Evolutionary conservation across 2,113 vertebrate species (phyloP).

Genomic region (Gnathonemus longibarbis): DNA sequence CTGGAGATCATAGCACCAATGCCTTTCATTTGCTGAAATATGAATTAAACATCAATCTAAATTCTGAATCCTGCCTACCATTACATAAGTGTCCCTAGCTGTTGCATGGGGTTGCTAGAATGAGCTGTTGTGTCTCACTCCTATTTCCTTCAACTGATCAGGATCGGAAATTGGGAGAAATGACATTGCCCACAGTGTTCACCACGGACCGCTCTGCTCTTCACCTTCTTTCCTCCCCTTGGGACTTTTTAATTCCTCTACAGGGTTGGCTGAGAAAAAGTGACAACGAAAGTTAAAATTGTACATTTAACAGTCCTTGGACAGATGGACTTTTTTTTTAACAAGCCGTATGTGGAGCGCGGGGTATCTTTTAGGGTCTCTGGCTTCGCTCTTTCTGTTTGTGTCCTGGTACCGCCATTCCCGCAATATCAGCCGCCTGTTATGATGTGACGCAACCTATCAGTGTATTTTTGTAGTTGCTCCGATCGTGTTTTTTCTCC

Average conservation of each 20-base stretch:
- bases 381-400: neutral
- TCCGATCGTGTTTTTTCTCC: neutral
- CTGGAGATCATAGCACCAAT: slow-evolving; percentile 21
- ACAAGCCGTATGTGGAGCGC: slow-evolving; percentile 35
- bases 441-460: neutral
- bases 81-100: neutral
- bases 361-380: slow-evolving; percentile 13
- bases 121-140: neutral
- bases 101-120: neutral
- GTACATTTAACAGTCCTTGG: slow-evolving; percentile 44
- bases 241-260: slow-evolving; percentile 35
- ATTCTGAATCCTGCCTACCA: slow-evolving; percentile 25
- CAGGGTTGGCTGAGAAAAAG: slow-evolving; percentile 34
- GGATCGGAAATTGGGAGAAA: neutral
- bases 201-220: slow-evolving; percentile 2
- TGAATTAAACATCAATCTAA: slow-evolving; percentile 41
- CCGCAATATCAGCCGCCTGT: neutral
- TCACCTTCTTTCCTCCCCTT: slow-evolving; percentile 17
- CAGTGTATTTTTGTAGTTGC: neutral
- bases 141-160: neutral
- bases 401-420: neutral
- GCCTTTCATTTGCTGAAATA: slow-evolving; percentile 35
- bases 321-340: slow-evolving; percentile 29
- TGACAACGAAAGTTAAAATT: slow-evolving; percentile 45
- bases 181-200: neutral